Evolutionary conservation across 2,888 invertebrate genomes (phyloP).

Genomic region (Rutpela maculata): DNA sequence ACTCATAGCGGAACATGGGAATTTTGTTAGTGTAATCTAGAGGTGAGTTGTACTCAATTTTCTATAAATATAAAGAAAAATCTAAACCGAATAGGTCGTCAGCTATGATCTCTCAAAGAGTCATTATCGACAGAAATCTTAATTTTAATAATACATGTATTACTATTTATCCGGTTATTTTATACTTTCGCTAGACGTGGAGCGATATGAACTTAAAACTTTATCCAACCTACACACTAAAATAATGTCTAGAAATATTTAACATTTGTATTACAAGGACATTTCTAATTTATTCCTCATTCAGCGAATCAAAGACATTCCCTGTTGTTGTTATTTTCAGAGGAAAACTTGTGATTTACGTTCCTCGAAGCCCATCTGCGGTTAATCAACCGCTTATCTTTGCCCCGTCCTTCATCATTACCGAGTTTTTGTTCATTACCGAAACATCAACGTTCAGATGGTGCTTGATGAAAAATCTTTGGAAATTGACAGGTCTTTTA

Average conservation of each 20-base stretch:
- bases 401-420: conserved; percentile 71
- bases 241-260: conserved; percentile 20
- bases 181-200: no score
- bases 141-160: no score
- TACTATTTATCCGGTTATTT: no score
- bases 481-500: conserved; percentile 74
- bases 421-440: conserved; percentile 73
- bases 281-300: conserved; percentile 40
- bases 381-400: conserved; percentile 72
- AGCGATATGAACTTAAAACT: no score
- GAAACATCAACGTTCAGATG: conserved; percentile 72
- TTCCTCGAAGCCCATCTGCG: conserved; percentile 67
- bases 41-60: no score
- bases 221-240: neutral
- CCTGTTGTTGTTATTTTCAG: conserved; percentile 32
- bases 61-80: no score
- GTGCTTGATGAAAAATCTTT: conserved; percentile 74
- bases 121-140: no score
- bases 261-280: conserved; percentile 4
- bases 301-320: conserved; percentile 14
- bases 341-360: conserved; percentile 31
- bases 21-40: no score
- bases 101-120: no score
- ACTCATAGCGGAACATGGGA: no score
- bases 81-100: no score